Conservation (phyloP, 23 tunicate genomes). For the Styela clava region DNA sequence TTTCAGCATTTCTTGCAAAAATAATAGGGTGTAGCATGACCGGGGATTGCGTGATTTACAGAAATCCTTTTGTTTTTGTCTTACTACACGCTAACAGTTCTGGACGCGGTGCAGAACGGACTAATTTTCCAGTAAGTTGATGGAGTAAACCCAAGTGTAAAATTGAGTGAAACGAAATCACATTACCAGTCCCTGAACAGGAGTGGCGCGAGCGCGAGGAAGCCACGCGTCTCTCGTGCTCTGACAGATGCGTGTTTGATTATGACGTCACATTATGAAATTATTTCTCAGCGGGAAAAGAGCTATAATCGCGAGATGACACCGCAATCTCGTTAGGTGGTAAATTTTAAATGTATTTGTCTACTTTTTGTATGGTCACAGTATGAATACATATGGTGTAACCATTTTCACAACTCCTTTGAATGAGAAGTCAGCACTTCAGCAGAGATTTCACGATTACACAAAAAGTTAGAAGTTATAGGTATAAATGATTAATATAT, state of each 20-base stretch:
- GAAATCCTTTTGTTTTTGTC: too few relatives aligned
- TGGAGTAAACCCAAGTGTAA: not conserved
- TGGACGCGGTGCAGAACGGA: not conserved
- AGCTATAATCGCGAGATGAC: not conserved
- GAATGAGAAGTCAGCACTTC: too few relatives aligned
- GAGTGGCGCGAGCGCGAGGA: not conserved
- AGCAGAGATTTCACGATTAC: too few relatives aligned
- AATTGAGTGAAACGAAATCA: not conserved
- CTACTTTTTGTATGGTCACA: not conserved
- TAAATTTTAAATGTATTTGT: not conserved
- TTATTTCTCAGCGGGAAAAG: conserved; percentile 7
- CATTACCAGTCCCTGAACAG: not conserved
- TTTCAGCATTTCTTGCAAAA: too few relatives aligned
- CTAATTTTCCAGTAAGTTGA: not conserved
- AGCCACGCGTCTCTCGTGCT: not conserved
- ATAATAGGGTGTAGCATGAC: too few relatives aligned
- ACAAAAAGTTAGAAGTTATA: too few relatives aligned
- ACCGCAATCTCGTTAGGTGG: conserved; percentile 14
- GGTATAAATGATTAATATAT: too few relatives aligned
- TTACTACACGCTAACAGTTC: too few relatives aligned
- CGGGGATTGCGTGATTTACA: too few relatives aligned
- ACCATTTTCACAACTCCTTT: too few relatives aligned
- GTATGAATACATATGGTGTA: not conserved
- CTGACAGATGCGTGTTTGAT: conserved; percentile 17
- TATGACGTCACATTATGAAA: conserved; percentile 21